Evolutionary conservation across 1,140 invertebrate species (phyloP).

Genomic region (Trichogramma pretiosum): DNA sequence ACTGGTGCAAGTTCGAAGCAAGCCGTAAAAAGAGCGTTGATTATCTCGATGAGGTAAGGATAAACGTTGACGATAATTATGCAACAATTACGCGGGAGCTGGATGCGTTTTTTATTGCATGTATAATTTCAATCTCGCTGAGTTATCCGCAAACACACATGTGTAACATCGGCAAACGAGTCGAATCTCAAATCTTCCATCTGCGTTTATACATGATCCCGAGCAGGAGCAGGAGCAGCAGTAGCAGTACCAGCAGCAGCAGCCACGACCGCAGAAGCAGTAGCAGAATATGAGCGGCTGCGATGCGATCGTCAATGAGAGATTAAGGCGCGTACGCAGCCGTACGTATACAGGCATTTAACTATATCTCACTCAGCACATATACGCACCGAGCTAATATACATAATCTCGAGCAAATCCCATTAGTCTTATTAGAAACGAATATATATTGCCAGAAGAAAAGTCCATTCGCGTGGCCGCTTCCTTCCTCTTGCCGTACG

Average conservation of each 20-base stretch:
- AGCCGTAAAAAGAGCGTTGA: no score
- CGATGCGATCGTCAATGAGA: constrained; percentile 9
- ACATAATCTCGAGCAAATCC: constrained; percentile 10
- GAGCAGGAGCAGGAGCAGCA: no score
- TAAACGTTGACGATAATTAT: no score
- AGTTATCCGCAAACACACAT: constrained; percentile 1
- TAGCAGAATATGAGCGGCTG: no score
- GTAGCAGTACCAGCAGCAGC: no score
- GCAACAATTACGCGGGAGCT: background rate
- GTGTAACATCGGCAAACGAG: background rate
- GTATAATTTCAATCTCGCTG: background rate
- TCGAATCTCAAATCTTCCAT: constrained; percentile 10
- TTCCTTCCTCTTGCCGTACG: background rate
- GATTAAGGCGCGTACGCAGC: constrained; percentile 8
- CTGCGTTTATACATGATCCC: constrained; percentile 14
- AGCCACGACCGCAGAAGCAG: no score
- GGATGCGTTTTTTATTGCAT: background rate
- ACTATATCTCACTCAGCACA: constrained; percentile 9
- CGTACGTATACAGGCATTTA: constrained; percentile 1
- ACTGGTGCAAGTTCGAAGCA: no score
- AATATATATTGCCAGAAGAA: constrained; percentile 11
- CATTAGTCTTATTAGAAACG: constrained; percentile 18
- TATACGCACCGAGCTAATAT: no score
- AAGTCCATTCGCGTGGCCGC: constrained; percentile 2
- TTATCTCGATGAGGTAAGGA: no score